Conservation (phyloP, 2,888 invertebrate species). For the Ophion costatus region DNA sequence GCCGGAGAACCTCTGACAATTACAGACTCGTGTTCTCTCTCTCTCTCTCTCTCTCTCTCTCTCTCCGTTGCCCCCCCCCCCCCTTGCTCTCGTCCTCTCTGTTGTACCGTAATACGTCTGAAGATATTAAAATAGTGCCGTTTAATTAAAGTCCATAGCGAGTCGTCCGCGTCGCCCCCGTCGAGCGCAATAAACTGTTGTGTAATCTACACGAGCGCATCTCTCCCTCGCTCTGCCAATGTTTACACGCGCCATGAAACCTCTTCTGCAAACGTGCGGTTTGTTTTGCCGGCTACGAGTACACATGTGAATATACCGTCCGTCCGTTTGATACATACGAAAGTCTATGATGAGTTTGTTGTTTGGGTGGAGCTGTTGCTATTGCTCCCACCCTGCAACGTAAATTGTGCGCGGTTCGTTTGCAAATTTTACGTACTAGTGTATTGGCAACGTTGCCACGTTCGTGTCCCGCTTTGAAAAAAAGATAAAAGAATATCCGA, state of each 20-base stretch:
- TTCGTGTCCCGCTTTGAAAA: not conserved
- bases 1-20: constrained; percentile 55
- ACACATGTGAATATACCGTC: constrained; percentile 26
- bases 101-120: constrained; percentile 59
- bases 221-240: constrained; percentile 46
- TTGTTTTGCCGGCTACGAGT: constrained; percentile 53
- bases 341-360: constrained; percentile 54
- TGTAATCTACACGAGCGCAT: constrained; percentile 65
- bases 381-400: constrained; percentile 37
- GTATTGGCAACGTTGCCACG: constrained; percentile 22
- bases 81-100: constrained; percentile 4
- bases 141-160: constrained; percentile 72
- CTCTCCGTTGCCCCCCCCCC: constrained; percentile 5
- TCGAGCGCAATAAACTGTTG: constrained; percentile 66
- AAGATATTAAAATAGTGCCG: constrained; percentile 71
- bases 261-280: constrained; percentile 64
- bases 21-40: constrained; percentile 45
- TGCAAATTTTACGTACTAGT: constrained; percentile 22
- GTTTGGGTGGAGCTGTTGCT: constrained; percentile 41
- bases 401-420: constrained; percentile 44
- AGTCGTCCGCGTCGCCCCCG: constrained; percentile 58
- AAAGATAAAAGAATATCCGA: not conserved
- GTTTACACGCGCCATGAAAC: constrained; percentile 53
- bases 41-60: constrained; percentile 19
- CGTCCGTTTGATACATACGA: constrained; percentile 37